Conservation (phyloP, 2,797 vertebrate genomes). For the Pterois miles region DNA sequence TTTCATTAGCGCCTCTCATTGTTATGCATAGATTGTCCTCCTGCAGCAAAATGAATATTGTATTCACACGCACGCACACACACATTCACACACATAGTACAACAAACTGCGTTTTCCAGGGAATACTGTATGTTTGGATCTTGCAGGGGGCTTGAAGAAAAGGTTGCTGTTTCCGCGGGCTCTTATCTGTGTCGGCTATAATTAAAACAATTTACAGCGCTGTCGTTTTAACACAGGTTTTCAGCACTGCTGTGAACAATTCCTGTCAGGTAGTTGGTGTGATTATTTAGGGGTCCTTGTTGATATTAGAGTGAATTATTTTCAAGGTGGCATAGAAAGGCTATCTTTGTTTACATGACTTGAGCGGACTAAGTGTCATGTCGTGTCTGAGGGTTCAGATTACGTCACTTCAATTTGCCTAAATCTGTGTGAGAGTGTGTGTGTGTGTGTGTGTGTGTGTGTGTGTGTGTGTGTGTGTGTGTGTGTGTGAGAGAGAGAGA, state of each 20-base stretch:
- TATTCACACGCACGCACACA: conserved; percentile 86
- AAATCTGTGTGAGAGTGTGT: conserved; percentile 33
- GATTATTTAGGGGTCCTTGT: conserved; percentile 67
- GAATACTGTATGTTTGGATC: conserved; percentile 77
- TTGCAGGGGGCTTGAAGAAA: conserved; percentile 76
- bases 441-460: no score
- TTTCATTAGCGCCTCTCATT: conserved; percentile 99
- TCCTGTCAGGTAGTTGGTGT: conserved; percentile 66
- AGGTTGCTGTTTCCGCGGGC: conserved; percentile 75
- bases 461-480: no score
- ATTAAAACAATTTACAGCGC: conserved; percentile 80
- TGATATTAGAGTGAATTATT: conserved; percentile 63
- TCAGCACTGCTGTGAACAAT: conserved; percentile 63
- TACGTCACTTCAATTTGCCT: conserved; percentile 57
- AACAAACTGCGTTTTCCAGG: conserved; percentile 75
- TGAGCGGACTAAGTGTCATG: conserved; percentile 52
- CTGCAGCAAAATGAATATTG: conserved; percentile 99
- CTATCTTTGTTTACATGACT: conserved; percentile 57
- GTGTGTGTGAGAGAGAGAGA: no score
- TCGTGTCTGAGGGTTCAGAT: conserved; percentile 52
- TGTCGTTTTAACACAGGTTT: conserved; percentile 72
- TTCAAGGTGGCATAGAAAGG: conserved; percentile 35
- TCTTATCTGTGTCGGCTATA: conserved; percentile 75
- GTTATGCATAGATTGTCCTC: conserved; percentile 99
- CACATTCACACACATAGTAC: conserved; percentile 75